Conservation (phyloP, 2,888 invertebrate genomes). For the Brenthis daphne region DNA sequence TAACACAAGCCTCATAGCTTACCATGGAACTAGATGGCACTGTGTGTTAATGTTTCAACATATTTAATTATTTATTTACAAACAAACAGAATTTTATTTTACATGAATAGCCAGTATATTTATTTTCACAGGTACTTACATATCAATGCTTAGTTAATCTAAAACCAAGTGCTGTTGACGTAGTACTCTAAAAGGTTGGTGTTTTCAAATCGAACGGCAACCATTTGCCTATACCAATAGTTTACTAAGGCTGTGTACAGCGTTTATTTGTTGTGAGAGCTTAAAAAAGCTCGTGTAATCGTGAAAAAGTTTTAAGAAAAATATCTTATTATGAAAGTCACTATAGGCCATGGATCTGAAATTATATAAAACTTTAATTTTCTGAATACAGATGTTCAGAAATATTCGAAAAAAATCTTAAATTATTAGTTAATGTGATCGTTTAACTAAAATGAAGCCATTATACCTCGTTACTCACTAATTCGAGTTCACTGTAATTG, state of each 20-base stretch:
- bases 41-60: no score
- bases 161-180: constrained; percentile 9
- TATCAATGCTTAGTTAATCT: constrained; percentile 2
- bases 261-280: background rate
- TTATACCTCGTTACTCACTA: constrained; percentile 15
- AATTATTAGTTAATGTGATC: background rate
- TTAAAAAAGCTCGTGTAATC: no score
- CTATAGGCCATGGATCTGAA: no score
- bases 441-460: background rate
- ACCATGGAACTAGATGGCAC: no score
- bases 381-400: no score
- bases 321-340: no score
- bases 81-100: no score
- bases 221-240: constrained; percentile 14
- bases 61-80: no score
- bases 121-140: background rate
- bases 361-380: no score
- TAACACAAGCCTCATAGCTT: no score
- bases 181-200: constrained; percentile 11
- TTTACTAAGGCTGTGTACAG: background rate
- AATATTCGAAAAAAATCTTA: no score
- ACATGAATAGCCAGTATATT: background rate
- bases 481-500: background rate
- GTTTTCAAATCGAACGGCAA: constrained; percentile 7
- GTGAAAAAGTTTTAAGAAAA: no score